Conservation (phyloP, 1,140 invertebrate species). For the Bombus waltoni region DNA sequence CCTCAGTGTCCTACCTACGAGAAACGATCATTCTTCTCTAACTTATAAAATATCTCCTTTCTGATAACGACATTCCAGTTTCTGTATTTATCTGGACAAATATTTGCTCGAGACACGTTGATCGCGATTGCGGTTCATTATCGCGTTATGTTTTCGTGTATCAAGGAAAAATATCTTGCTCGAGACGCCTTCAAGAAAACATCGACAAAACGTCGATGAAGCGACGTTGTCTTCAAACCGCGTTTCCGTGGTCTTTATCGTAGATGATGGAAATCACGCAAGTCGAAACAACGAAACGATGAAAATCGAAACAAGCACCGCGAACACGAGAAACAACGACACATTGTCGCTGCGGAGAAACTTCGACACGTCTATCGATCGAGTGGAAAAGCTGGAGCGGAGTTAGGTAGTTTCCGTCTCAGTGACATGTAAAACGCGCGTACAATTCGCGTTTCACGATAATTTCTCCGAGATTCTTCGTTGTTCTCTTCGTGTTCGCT, state of each 20-base stretch:
- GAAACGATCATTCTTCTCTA: background rate
- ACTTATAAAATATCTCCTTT: too few species aligned
- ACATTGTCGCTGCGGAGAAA: background rate
- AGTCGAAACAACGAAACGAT: too few species aligned
- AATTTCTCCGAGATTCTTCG: background rate
- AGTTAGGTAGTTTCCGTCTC: background rate
- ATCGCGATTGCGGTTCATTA: too few species aligned
- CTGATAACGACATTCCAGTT: too few species aligned
- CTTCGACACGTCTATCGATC: conserved; percentile 4
- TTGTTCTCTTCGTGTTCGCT: background rate
- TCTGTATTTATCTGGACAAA: too few species aligned
- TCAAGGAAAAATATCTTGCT: too few species aligned
- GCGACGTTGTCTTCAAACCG: background rate
- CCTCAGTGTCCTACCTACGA: background rate
- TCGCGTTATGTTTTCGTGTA: too few species aligned
- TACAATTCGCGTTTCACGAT: background rate
- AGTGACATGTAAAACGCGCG: background rate
- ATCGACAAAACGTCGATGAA: background rate
- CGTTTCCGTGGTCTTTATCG: background rate
- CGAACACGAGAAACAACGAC: background rate
- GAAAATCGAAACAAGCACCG: background rate
- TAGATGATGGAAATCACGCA: too few species aligned
- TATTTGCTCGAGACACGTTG: too few species aligned
- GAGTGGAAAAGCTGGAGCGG: background rate
- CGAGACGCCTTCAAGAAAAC: too few species aligned